Conservation (phyloP, 2,888 invertebrate species). For the Tolmerus cingulatus region DNA sequence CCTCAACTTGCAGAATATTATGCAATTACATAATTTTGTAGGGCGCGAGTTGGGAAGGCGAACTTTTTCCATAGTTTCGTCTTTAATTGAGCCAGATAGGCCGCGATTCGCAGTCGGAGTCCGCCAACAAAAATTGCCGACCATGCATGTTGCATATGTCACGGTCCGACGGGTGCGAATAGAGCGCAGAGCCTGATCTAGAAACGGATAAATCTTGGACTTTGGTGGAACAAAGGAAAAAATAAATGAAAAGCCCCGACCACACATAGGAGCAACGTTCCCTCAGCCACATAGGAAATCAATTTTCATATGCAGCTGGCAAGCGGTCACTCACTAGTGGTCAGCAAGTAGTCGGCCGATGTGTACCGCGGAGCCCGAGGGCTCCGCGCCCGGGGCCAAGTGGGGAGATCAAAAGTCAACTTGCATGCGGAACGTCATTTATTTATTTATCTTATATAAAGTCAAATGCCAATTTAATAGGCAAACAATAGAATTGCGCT, state of each 20-base stretch:
- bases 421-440: not conserved
- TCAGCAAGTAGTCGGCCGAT: not conserved
- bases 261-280: not conserved
- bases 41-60: not conserved
- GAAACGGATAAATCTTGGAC: not conserved
- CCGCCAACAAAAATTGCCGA: not conserved
- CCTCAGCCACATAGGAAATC: not conserved
- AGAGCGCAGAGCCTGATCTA: not conserved
- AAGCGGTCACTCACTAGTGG: not conserved
- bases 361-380: not conserved
- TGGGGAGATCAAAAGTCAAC: not conserved
- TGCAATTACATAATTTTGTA: not conserved
- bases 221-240: not conserved
- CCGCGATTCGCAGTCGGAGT: not conserved
- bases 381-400: not conserved
- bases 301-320: not conserved
- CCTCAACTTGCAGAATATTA: not conserved
- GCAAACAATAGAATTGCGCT: not conserved
- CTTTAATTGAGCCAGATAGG: not conserved
- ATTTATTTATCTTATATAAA: not conserved
- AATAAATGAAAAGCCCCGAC: not conserved
- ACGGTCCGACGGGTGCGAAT: not conserved
- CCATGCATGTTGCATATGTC: not conserved
- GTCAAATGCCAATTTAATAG: not conserved
- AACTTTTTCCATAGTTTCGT: not conserved